Conservation (phyloP, 2,113 vertebrate species). For the Crypturellus undulatus region DNA sequence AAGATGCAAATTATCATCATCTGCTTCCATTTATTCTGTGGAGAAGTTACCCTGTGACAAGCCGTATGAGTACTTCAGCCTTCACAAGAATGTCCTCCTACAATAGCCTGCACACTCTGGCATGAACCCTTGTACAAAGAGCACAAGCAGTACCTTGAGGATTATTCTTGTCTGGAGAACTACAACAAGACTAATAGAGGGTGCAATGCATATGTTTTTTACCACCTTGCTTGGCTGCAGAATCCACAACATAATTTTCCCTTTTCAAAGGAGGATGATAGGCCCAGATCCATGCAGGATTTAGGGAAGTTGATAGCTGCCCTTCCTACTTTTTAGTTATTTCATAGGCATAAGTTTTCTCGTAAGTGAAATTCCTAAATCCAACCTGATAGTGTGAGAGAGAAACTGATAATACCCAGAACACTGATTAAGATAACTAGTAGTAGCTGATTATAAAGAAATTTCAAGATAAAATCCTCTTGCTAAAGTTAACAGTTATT, state of each 20-base stretch:
- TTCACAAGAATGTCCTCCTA: not conserved
- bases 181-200: not conserved
- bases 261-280: not conserved
- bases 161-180: slow-evolving; percentile 10
- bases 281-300: accelerated
- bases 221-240: not conserved
- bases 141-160: not conserved
- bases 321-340: not conserved
- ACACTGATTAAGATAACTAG: not conserved
- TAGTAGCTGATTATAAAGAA: not conserved
- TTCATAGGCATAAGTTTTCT: not conserved
- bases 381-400: not conserved
- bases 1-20: not conserved
- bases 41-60: not conserved
- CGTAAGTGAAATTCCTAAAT: not conserved
- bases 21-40: not conserved
- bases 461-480: not conserved
- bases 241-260: not conserved
- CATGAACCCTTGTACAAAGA: not conserved
- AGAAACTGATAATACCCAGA: not conserved
- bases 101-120: not conserved
- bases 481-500: not conserved
- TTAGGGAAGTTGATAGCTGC: not conserved
- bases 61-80: not conserved
- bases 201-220: not conserved